Percentiles rank a stretch among this genome's conserved stretches.
Conservation (phyloP, 2,113 vertebrate genomes). For the Cavia porcellus region DNA sequence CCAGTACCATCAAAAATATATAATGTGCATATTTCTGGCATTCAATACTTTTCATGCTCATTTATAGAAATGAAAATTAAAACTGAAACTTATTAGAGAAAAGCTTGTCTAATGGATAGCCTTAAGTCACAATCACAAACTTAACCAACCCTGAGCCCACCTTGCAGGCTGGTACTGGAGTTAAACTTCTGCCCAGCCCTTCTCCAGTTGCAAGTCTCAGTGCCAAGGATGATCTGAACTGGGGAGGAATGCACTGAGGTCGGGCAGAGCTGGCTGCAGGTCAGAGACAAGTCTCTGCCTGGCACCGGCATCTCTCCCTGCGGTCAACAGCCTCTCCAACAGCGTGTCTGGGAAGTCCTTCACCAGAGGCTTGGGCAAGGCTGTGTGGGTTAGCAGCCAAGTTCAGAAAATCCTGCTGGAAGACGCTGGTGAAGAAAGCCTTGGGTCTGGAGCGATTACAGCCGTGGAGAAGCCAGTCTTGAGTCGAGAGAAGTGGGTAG, state of each 20-base stretch:
- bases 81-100: conserved; percentile 37
- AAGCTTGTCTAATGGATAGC: conserved; percentile 4
- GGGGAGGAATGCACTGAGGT: conserved; percentile 63
- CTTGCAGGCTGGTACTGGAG: background rate
- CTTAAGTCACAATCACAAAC: background rate
- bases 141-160: background rate
- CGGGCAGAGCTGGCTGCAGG: conserved; percentile 29
- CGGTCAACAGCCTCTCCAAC: background rate
- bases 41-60: background rate
- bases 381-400: background rate
- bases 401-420: background rate
- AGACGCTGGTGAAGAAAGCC: background rate
- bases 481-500: background rate
- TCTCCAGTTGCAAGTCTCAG: background rate
- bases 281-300: conserved; percentile 50
- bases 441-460: background rate
- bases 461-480: background rate
- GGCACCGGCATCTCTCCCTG: background rate
- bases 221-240: conserved; percentile 62
- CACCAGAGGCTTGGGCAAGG: background rate
- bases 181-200: background rate
- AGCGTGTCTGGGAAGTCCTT: background rate
- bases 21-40: background rate
- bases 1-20: background rate
- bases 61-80: conserved; percentile 45